These are phyloP conservation scores for Clanis bilineata DNA, from an alignment of 2,888 invertebrate species.

Conservation along the genomic window DNA sequence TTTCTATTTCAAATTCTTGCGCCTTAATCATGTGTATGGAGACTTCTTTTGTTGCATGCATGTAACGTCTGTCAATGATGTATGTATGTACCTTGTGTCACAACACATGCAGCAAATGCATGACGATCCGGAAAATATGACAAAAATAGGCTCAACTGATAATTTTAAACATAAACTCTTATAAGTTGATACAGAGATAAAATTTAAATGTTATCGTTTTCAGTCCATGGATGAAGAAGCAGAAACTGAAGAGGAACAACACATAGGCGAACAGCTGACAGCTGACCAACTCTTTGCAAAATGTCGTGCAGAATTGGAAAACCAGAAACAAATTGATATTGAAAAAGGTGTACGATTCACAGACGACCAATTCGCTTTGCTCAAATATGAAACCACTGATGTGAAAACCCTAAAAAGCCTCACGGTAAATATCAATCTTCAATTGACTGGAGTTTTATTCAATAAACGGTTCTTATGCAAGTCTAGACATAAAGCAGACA, in stretches of 20 bases:
- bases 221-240: conserved; percentile 70
- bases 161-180: neutral
- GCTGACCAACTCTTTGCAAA: conserved; percentile 61
- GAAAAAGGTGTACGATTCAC: conserved; percentile 81
- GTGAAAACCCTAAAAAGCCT: conserved; percentile 81
- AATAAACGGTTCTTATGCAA: neutral
- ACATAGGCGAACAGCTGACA: conserved; percentile 64
- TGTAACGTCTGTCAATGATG: no score
- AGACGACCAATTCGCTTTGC: conserved; percentile 80
- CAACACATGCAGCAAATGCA: neutral
- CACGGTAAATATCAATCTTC: conserved; percentile 67
- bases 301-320: conserved; percentile 63
- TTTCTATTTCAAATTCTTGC: no score
- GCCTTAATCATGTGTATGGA: no score
- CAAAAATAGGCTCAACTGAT: neutral
- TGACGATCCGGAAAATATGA: neutral
- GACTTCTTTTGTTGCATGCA: no score
- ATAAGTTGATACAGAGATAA: neutral
- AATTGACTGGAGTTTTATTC: neutral
- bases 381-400: conserved; percentile 84
- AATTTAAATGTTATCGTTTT: conserved; percentile 7
- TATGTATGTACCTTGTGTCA: no score
- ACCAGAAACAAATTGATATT: conserved; percentile 64
- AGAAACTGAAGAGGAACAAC: conserved; percentile 56
- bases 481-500: neutral